A percentile compares a stretch with the other conserved stretches of the same genome.
These are phyloP conservation scores for Zaprionus obscuricornis DNA, from an alignment of 2,888 invertebrate species.

Conservation along the genomic window DNA sequence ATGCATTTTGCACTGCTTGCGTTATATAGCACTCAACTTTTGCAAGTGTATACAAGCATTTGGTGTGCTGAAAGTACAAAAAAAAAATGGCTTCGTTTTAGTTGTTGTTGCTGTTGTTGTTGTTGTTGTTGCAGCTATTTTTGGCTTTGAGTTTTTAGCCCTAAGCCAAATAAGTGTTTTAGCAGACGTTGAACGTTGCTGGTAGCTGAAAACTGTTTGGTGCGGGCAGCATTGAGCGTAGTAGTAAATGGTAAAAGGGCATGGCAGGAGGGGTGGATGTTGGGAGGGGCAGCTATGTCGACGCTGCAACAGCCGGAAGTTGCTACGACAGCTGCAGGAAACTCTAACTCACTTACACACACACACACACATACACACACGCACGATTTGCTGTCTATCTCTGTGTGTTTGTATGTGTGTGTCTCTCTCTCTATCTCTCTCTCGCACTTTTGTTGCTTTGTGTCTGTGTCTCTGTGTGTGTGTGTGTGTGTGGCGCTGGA, in stretches of 20 bases:
- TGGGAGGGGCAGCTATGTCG: slow-evolving; percentile 33
- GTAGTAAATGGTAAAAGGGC: background rate
- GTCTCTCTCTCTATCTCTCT: slow-evolving; percentile 35
- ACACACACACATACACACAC: slow-evolving; percentile 27
- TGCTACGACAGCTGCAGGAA: slow-evolving; percentile 78
- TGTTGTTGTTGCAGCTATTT: slow-evolving; percentile 48
- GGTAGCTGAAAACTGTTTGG: too few relatives aligned
- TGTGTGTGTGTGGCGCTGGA: slow-evolving; percentile 56
- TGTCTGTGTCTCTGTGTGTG: slow-evolving; percentile 39
- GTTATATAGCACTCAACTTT: slow-evolving; percentile 9
- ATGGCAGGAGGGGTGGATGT: background rate
- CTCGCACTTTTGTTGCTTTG: background rate
- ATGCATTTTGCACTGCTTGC: too few relatives aligned
- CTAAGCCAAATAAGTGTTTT: slow-evolving; percentile 77
- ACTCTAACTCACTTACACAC: slow-evolving; percentile 77
- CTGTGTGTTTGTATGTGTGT: slow-evolving; percentile 29
- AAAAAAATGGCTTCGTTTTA: slow-evolving; percentile 20
- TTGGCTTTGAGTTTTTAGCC: slow-evolving; percentile 77
- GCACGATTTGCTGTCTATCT: slow-evolving; percentile 45
- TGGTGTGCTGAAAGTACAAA: slow-evolving; percentile 21
- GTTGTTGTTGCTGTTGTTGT: slow-evolving; percentile 3
- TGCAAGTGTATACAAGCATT: slow-evolving; percentile 35
- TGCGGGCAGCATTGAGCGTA: slow-evolving; percentile 18
- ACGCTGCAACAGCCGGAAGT: slow-evolving; percentile 70
- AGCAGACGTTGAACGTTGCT: slow-evolving; percentile 63